Conservation (phyloP, 2,797 vertebrate species). For the Bothrops alternatus region DNA sequence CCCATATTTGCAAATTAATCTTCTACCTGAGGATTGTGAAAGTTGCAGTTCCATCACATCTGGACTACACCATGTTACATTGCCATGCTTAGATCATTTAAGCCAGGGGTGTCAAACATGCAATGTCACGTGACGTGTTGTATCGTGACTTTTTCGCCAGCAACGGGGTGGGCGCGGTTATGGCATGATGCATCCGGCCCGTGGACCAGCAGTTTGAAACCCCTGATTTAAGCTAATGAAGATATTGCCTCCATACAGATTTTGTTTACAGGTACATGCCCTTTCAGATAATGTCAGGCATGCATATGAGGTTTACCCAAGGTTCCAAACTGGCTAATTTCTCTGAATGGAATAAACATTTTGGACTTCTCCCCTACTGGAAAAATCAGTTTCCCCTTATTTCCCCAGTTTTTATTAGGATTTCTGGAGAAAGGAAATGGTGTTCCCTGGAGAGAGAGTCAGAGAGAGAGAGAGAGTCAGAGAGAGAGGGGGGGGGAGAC, state of each 20-base stretch:
- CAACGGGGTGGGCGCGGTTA: too few relatives aligned
- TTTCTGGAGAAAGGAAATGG: not conserved
- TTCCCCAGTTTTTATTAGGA: not conserved
- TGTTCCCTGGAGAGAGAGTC: not conserved
- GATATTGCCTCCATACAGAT: not conserved
- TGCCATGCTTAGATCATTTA: not conserved
- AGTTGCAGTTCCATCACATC: not conserved
- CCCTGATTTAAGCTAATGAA: not conserved
- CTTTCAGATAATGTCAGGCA: not conserved
- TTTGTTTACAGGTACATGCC: not conserved
- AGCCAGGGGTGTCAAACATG: too few relatives aligned
- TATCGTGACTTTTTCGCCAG: too few relatives aligned
- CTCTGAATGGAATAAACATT: not conserved
- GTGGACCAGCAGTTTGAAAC: too few relatives aligned
- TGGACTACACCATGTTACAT: not conserved
- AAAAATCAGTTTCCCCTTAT: not conserved
- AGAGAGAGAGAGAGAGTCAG: not conserved
- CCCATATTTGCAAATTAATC: not conserved
- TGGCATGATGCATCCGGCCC: too few relatives aligned
- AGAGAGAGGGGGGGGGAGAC: too few relatives aligned
- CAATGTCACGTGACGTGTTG: too few relatives aligned
- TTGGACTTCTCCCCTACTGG: not conserved
- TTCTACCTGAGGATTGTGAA: not conserved
- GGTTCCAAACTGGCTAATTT: not conserved
- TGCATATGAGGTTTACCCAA: not conserved